Conservation (phyloP, 2,113 vertebrate species). For the Myrmophylax atrothorax region DNA sequence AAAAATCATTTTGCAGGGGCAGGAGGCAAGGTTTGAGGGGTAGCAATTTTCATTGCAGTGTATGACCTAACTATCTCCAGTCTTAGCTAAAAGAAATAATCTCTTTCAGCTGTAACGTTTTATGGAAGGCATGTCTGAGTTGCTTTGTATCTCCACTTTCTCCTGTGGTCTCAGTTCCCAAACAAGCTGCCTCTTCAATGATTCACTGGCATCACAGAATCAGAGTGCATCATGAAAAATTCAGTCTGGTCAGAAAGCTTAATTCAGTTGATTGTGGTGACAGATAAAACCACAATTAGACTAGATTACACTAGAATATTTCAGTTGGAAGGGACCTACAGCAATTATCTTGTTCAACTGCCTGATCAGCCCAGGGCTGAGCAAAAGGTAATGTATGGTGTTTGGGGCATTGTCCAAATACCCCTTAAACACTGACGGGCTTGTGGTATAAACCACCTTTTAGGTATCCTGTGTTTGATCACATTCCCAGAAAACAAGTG, state of each 20-base stretch:
- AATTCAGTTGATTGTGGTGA: background rate
- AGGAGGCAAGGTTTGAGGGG: background rate
- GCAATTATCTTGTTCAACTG: background rate
- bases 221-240: background rate
- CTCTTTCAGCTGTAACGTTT: background rate
- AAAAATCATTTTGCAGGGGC: background rate
- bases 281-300: background rate
- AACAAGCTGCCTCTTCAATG: background rate
- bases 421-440: background rate
- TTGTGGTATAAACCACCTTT: background rate
- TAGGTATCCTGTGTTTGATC: background rate
- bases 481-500: background rate
- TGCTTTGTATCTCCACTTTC: background rate
- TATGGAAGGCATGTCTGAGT: background rate
- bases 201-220: background rate
- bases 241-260: background rate
- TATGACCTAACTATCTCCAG: background rate
- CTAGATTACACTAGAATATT: background rate
- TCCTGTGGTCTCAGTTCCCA: background rate
- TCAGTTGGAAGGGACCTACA: background rate
- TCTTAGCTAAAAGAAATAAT: background rate
- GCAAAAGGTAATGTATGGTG: background rate
- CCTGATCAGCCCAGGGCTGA: background rate
- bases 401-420: background rate
- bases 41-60: background rate